phyloP scores from a whole-genome alignment of 2,888 invertebrate genomes.

The Ochropacha duplaris region DNA sequence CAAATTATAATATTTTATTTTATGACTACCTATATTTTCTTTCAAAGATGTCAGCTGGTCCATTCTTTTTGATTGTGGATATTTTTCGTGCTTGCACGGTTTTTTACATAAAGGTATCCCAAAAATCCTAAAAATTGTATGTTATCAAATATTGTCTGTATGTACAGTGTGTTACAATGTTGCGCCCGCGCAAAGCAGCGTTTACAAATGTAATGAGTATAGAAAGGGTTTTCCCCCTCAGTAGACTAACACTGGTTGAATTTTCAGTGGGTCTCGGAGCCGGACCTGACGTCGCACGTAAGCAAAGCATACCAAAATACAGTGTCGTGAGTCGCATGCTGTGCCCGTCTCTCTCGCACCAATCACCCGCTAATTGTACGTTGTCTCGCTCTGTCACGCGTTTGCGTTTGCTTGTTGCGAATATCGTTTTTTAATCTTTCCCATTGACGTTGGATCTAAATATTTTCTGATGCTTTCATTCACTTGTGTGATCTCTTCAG shows the following conservation, averaged over 20 bases:
- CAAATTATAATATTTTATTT: too few species aligned
- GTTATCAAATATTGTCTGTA: too few species aligned
- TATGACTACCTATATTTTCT: too few species aligned
- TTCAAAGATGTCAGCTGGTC: too few species aligned
- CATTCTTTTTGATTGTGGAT: too few species aligned
- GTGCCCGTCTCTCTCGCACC: conserved; percentile 64
- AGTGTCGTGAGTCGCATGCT: conserved; percentile 78
- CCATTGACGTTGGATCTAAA: not conserved
- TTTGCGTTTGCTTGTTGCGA: conserved; percentile 11
- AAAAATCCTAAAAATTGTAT: too few species aligned
- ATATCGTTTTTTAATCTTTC: conserved; percentile 4
- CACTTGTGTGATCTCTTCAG: too few species aligned
- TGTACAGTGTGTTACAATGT: too few species aligned
- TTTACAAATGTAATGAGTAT: conserved; percentile 16
- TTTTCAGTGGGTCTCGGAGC: conserved; percentile 81
- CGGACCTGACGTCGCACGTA: conserved; percentile 78
- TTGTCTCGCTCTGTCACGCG: conserved; percentile 45
- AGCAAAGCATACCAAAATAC: conserved; percentile 68
- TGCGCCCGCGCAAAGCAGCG: conserved; percentile 4
- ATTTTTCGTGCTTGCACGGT: too few species aligned
- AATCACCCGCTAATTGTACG: conserved; percentile 56
- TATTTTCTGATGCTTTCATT: not conserved
- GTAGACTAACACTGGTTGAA: conserved; percentile 76
- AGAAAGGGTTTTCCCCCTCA: conserved; percentile 56
- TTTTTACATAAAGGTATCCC: too few species aligned